These are phyloP conservation scores for Rhynchophorus ferrugineus DNA, from an alignment of 1,140 invertebrate genomes.

Conservation along the genomic window DNA sequence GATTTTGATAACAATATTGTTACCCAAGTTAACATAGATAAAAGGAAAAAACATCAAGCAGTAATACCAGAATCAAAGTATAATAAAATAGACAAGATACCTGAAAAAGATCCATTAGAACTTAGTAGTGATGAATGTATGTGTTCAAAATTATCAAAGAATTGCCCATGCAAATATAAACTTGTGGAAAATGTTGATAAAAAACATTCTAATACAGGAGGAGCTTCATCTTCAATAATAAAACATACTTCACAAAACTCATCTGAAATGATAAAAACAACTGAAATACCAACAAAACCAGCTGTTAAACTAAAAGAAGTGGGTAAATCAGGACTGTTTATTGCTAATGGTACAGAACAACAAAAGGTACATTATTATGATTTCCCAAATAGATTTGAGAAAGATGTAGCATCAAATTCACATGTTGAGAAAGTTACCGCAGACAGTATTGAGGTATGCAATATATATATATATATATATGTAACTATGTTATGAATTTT, in stretches of 20 bases:
- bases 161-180: constrained; percentile 7
- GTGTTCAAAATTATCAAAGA: constrained; percentile 7
- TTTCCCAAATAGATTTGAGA: constrained; percentile 25
- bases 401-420: constrained; percentile 9
- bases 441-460: constrained; percentile 19
- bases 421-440: constrained; percentile 26
- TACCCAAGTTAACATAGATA: background rate
- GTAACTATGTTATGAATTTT: background rate
- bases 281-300: constrained; percentile 27
- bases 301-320: constrained; percentile 24
- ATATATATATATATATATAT: background rate
- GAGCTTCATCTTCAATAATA: too few species aligned
- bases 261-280: constrained; percentile 7
- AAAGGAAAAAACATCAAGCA: background rate
- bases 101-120: constrained; percentile 10
- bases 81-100: background rate
- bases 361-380: constrained; percentile 29
- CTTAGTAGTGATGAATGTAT: constrained; percentile 20
- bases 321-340: background rate
- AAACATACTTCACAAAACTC: too few species aligned
- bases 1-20: constrained; percentile 13
- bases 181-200: constrained; percentile 5
- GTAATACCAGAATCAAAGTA: background rate
- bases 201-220: background rate
- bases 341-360: background rate